Conservation (phyloP, 2,113 vertebrate species). For the Vicugna pacos region DNA sequence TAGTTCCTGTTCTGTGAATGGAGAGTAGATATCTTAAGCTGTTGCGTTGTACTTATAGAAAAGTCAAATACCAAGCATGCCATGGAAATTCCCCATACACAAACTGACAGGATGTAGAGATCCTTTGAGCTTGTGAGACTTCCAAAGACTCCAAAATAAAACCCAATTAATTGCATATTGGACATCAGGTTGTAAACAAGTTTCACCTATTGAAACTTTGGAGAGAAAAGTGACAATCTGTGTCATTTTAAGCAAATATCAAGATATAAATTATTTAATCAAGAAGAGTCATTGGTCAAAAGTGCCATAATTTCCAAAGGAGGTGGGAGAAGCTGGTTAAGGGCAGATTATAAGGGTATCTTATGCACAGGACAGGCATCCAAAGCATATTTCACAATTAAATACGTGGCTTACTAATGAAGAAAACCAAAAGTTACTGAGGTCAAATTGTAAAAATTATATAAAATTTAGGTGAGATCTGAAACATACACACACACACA, state of each 20-base stretch:
- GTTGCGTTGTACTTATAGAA: neutral
- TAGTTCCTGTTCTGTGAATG: neutral
- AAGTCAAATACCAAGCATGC: neutral
- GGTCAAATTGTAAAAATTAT: neutral
- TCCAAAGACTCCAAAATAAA: conserved; percentile 17
- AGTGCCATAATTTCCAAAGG: neutral
- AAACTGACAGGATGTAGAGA: neutral
- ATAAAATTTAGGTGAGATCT: neutral
- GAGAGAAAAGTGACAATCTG: neutral
- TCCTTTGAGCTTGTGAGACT: neutral
- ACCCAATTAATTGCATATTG: neutral
- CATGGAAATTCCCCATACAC: neutral
- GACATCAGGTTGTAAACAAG: neutral
- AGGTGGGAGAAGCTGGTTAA: neutral
- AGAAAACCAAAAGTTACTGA: conserved; percentile 7
- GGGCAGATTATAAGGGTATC: neutral
- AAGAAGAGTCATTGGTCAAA: neutral
- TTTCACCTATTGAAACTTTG: conserved; percentile 6
- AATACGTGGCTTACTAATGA: neutral
- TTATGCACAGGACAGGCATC: neutral
- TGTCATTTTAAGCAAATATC: conserved; percentile 38
- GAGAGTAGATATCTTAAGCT: neutral
- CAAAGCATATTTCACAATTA: neutral
- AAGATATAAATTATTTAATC: conserved; percentile 46
- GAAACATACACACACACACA: neutral